Evolutionary conservation across 2,113 vertebrate genomes (phyloP), one percentile per base, ranked within the genome.

Genomic region (Neolamprologus variostigma): DNA sequence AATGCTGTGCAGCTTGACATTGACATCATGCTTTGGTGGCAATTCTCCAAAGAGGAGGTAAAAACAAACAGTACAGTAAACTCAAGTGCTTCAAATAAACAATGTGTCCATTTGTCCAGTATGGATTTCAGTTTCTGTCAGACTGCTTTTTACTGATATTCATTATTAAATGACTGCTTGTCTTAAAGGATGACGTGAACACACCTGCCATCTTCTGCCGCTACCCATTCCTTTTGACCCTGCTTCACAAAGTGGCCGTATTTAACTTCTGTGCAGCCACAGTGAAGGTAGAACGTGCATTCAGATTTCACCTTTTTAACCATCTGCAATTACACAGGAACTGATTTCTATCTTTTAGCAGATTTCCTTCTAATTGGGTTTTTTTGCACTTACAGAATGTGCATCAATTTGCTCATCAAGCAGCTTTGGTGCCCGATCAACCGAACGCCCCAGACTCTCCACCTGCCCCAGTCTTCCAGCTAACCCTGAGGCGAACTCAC

Each of bases 191-290:
- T 47, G 47, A 86, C 0, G 9, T 13, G 1, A 1, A 53, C 3
- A 87, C 82, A 9, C 93, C 94, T 2, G 86, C 57, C 68, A 93
- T 95, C 86, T 96, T 96, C 86, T 96, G 94, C 80, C 91, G 81
- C 76, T 96, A 94, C 71, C 96, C 96, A 1, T 97, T 97, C 40
- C 16, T 96, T 78, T 89, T 96, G 9, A 85, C 82, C 21, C 88
- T 96, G 54, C 5, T 42, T 26, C 83, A 63, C 61, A 97, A 96
- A 73, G 86, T 84, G 16, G 9, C 8, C 0, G 1, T 92, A 57
- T 96, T 96, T n/a, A 87, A 92, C 16, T 2, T 33, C 31, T 23
- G 9, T 23, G 73, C 92, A 42, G 0, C 0, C 0, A 2, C 66
- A 3, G 8, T 6, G 6, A 91, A 95, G 96, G 96, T 97, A 92